Conservation (phyloP, 2,888 invertebrate genomes). For the Aphodius sticticus region DNA sequence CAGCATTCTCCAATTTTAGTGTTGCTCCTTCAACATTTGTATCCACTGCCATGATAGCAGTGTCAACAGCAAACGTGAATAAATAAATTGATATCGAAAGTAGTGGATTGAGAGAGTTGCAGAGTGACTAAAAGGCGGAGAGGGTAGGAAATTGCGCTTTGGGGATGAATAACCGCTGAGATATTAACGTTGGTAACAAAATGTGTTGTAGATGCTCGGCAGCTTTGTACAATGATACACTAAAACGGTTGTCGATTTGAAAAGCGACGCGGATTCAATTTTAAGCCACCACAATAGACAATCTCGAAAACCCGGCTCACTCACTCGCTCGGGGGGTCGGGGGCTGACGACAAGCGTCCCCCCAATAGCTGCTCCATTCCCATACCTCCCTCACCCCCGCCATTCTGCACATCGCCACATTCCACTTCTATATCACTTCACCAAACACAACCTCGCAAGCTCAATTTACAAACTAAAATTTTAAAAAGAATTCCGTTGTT, state of each 20-base stretch:
- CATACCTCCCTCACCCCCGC: not conserved
- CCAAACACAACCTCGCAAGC: not conserved
- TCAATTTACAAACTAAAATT: too few species aligned
- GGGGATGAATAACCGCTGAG: not conserved
- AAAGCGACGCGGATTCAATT: slow-evolving; percentile 50
- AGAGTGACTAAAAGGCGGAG: not conserved
- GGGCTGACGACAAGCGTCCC: not conserved
- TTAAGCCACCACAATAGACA: slow-evolving; percentile 52
- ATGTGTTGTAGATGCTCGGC: not conserved
- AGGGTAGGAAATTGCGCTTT: not conserved
- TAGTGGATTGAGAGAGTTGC: too few species aligned
- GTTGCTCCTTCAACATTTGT: too few species aligned
- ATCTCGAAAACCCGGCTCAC: slow-evolving; percentile 50
- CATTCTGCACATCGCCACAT: not conserved
- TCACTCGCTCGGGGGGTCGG: slow-evolving; percentile 49
- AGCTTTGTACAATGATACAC: not conserved
- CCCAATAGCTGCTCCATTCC: too few species aligned
- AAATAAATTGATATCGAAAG: too few species aligned
- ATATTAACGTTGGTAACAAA: not conserved
- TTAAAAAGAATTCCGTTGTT: too few species aligned
- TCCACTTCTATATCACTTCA: not conserved
- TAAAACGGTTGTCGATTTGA: slow-evolving; percentile 43
- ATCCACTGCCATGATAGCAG: too few species aligned
- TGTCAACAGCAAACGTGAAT: too few species aligned
- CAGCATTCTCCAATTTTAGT: too few species aligned